Base-by-base conservation (phyloP, 2,113 vertebrate species). In the Pedionomus torquatus region DNA sequence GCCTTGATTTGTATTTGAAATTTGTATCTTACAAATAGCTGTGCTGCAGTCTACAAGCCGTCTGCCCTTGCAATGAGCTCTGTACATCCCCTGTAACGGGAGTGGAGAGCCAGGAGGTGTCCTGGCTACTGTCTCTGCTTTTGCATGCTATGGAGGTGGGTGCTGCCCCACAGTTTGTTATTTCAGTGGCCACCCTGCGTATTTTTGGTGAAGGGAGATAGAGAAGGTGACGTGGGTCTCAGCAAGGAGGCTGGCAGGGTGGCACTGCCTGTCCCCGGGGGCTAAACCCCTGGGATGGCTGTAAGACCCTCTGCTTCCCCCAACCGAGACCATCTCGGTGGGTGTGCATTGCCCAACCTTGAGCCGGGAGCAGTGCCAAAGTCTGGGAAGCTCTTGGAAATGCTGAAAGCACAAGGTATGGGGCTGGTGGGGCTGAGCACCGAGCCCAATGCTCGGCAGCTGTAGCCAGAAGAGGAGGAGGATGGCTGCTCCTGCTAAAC, bases 121-220 rank as follows among this genome's bases (percentile, higher is more conserved):
- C 52, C 43, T 13, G 66, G 48, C 35, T 61, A 43, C 26, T 68
- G 37, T 9, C 35, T 21, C 48, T 76, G 33, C 48, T 46, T 64
- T 57, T 43, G 51, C 9, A 13, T 0, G 0, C 44, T 10, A 0
- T 2, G 35, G 23, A 71, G 51, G 3, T 1, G 0, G 7, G 49
- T 66, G 63, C 16, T 7, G 5, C 48, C 30, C 25, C 54, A 9
- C 0, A 0, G 43, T 2, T 74, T 8, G 2, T 77, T 55, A 37
- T 43, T 58, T 54, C 39, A 2, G 19, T 8, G 85, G 8, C 49
- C 33, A 18, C 25, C n/a, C 35, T 3, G 51, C 26, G 35, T 9
- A 7, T 6, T 74, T 80, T 48, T 70, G 60, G 46, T 58, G 55
- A 20, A 54, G 35, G 10, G 16, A 79, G 20, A 10, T 35, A 39